A percentile compares a stretch with the other conserved stretches of the same genome.
These are phyloP conservation scores for Danio tinwini DNA, from an alignment of 2,797 vertebrate genomes.

Conservation along the genomic window DNA sequence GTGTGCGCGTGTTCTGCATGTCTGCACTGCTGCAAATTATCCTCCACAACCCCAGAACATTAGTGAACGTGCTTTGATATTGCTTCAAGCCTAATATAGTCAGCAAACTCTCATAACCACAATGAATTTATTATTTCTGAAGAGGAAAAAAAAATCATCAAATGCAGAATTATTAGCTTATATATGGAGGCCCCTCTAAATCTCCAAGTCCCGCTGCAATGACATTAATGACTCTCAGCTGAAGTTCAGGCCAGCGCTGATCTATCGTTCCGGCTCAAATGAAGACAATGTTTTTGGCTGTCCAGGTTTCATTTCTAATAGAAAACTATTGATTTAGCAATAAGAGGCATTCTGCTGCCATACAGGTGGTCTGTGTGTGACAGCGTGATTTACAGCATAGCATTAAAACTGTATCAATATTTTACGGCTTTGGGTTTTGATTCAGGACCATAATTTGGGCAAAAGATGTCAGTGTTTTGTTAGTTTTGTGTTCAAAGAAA, in stretches of 20 bases:
- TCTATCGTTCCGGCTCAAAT: conserved; percentile 36
- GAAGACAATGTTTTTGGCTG: conserved; percentile 46
- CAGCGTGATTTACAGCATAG: conserved; percentile 23
- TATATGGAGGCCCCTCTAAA: conserved; percentile 14
- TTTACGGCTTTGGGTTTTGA: conserved; percentile 32
- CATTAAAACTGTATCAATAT: conserved; percentile 43
- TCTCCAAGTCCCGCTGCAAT: conserved; percentile 5
- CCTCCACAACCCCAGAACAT: conserved; percentile 10
- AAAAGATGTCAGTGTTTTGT: background rate
- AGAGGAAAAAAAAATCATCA: background rate
- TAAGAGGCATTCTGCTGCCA: conserved; percentile 32
- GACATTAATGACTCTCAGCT: conserved; percentile 51
- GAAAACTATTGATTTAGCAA: conserved; percentile 53
- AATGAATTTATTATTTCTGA: conserved; percentile 35
- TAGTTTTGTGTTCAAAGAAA: background rate
- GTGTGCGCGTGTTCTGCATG: background rate
- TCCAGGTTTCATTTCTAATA: conserved; percentile 46
- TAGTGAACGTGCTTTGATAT: conserved; percentile 30
- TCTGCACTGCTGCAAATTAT: conserved; percentile 13
- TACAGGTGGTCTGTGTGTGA: conserved; percentile 27
- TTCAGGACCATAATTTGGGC: conserved; percentile 20
- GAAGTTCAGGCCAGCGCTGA: conserved; percentile 25
- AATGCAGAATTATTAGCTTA: conserved; percentile 39
- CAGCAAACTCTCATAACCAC: conserved; percentile 24
- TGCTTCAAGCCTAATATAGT: conserved; percentile 30